Conservation (phyloP, 2,797 vertebrate genomes). For the Sebastes aleutianus region DNA sequence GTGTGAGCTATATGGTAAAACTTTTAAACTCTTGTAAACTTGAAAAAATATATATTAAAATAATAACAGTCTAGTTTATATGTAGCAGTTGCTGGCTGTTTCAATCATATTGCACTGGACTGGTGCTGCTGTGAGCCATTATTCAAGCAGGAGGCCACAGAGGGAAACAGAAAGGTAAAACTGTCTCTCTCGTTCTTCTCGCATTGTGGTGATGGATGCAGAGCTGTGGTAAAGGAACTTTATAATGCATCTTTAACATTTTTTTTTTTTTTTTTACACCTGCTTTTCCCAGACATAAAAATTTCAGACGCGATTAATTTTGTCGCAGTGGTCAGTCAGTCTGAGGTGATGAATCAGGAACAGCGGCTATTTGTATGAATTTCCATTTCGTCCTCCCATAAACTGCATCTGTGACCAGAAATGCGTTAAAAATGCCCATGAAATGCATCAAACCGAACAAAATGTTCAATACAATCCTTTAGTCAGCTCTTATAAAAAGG, state of each 20-base stretch:
- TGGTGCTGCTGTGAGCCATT: slow-evolving; percentile 26
- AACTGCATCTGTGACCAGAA: slow-evolving; percentile 6
- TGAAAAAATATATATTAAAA: slow-evolving; percentile 17
- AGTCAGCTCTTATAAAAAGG: background rate
- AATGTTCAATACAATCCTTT: background rate
- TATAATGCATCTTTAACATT: background rate
- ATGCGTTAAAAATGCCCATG: slow-evolving; percentile 4
- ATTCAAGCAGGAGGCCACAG: slow-evolving; percentile 2
- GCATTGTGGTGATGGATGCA: background rate
- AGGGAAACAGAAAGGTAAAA: background rate
- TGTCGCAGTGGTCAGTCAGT: slow-evolving; percentile 13
- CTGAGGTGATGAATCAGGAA: slow-evolving; percentile 17
- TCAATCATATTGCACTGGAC: slow-evolving; percentile 10
- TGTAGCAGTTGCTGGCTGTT: slow-evolving; percentile 13
- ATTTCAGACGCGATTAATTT: slow-evolving; percentile 31
- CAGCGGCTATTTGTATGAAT: slow-evolving; percentile 34
- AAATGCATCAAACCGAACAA: background rate
- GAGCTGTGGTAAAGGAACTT: background rate
- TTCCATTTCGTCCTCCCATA: slow-evolving; percentile 27
- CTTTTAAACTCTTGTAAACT: background rate
- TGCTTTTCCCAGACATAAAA: slow-evolving; percentile 21
- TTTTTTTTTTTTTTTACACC: background rate
- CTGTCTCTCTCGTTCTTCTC: background rate
- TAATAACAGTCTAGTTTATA: slow-evolving; percentile 12
- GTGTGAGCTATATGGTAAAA: background rate